Base-by-base conservation (phyloP, 2,888 invertebrate species). In the Caenorhabditis angaria region DNA sequence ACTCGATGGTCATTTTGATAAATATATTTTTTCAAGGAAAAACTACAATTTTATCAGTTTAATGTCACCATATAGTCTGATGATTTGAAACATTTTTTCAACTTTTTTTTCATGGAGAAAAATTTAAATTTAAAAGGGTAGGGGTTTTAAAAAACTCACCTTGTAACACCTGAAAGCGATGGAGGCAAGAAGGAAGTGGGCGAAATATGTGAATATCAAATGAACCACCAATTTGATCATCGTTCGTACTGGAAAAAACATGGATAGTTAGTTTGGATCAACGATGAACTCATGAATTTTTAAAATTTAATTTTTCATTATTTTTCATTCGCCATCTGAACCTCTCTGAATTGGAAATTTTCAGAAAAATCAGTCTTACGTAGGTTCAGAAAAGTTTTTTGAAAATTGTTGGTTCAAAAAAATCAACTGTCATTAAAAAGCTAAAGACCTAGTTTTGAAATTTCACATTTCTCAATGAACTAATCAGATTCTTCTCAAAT, bases 131-230 rank as follows among this genome's bases (percentile, higher is more conserved):
- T 20, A 22, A 8, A 4, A 24, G 2, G 5, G 5, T 10, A 54
- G 18, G 54, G 18, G 27, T 54, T 54, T 48, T 48, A 24, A 55
- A 28, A 27, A 55, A 55, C 66, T 56, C 8, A 78, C 80, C 61
- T 66, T 63, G 55, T 77, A 77, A 28, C 77, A 72, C n/a, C 71
- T 61, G 51, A 66, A 80, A 8, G 55, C 70, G 25, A 78, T 55
- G 58, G 61, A 73, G 20, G 73, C 67, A 0, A 82, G 66, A 25
- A 70, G 27, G 18, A 76, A 18, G 28, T 81, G 79, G 14, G 61
- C 74, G 51, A 70, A 64, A 35, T 76, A 68, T 12, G 65, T 64
- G 24, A 81, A 79, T 24, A 76, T 62, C 20, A 80, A 55, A 58
- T 80, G 80, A 18, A 78, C 58, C n/a, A 78, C 48, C 22, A 77